Conservation (phyloP, 1,140 invertebrate genomes). For the Ptiloglossa arizonensis region DNA sequence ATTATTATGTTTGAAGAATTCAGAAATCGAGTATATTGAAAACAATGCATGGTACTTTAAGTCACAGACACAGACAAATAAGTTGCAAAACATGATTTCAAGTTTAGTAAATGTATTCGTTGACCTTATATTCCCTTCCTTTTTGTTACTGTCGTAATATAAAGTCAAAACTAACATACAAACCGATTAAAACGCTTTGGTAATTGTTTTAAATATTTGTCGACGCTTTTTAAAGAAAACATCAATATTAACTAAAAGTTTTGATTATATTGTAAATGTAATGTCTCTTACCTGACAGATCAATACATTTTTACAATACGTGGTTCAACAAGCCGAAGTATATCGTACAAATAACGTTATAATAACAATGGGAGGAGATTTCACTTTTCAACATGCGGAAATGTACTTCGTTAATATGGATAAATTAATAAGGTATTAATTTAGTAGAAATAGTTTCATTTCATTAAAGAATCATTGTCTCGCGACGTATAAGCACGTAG, state of each 20-base stretch:
- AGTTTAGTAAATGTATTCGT: neutral
- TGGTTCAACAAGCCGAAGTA: slow-evolving; percentile 79
- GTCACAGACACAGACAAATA: neutral
- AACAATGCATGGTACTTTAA: neutral
- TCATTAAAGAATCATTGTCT: neutral
- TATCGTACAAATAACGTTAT: slow-evolving; percentile 90
- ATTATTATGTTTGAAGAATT: too few species aligned
- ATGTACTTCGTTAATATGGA: slow-evolving; percentile 94
- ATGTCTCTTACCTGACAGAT: slow-evolving; percentile 64
- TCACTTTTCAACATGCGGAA: slow-evolving; percentile 92
- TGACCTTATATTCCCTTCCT: slow-evolving; percentile 18
- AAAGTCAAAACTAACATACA: too few species aligned
- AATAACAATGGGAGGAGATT: slow-evolving; percentile 97
- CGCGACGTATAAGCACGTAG: neutral
- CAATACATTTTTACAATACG: slow-evolving; percentile 61
- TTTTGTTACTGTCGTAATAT: neutral
- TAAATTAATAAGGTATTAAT: slow-evolving; percentile 90
- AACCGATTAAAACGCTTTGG: neutral
- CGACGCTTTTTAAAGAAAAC: too few species aligned
- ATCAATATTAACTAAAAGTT: too few species aligned
- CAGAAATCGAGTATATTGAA: too few species aligned
- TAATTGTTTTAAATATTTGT: neutral
- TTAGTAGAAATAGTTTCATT: neutral
- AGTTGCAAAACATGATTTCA: neutral
- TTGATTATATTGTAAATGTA: too few species aligned